phyloP scores from a whole-genome alignment of 2,797 vertebrate genomes.

The Oryzias dopingdopingensis region DNA sequence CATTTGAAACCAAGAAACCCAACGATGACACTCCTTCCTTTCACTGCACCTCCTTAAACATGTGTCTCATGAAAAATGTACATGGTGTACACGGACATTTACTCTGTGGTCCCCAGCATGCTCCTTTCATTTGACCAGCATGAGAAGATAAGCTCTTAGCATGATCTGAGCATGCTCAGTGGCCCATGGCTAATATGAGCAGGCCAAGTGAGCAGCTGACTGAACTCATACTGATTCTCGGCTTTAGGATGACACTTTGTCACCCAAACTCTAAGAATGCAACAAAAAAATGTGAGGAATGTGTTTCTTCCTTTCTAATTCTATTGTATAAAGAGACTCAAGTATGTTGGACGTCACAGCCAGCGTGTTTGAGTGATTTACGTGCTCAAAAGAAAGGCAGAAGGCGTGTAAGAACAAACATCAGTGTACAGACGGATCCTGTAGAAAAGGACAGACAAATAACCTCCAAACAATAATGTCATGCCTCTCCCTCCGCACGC shows the following conservation, averaged over 20 bases:
- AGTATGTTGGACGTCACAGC: neutral
- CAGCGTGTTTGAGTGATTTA: neutral
- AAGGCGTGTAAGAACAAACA: neutral
- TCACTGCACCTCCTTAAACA: neutral
- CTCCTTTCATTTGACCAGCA: conserved; percentile 28
- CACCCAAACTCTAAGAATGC: conserved; percentile 7
- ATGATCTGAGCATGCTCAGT: conserved; percentile 51
- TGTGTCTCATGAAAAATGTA: conserved; percentile 16
- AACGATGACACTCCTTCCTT: neutral
- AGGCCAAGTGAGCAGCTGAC: conserved; percentile 20
- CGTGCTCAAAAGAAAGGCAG: too few species aligned
- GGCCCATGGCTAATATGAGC: conserved; percentile 57
- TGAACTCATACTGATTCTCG: conserved; percentile 10
- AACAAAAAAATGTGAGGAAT: neutral
- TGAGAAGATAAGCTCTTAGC: conserved; percentile 53
- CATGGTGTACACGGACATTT: conserved; percentile 8
- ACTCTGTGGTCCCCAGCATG: conserved; percentile 18
- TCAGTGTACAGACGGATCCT: conserved; percentile 14
- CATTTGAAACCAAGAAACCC: too few species aligned
- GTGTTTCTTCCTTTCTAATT: neutral
- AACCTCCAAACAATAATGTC: conserved; percentile 23
- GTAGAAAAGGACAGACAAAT: conserved; percentile 38
- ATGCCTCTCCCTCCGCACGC: conserved; percentile 1
- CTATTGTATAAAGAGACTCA: neutral
- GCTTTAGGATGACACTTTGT: conserved; percentile 9